These are phyloP conservation scores for Kradibia gibbosae DNA, from an alignment of 1,140 invertebrate species.

Conservation along the genomic window DNA sequence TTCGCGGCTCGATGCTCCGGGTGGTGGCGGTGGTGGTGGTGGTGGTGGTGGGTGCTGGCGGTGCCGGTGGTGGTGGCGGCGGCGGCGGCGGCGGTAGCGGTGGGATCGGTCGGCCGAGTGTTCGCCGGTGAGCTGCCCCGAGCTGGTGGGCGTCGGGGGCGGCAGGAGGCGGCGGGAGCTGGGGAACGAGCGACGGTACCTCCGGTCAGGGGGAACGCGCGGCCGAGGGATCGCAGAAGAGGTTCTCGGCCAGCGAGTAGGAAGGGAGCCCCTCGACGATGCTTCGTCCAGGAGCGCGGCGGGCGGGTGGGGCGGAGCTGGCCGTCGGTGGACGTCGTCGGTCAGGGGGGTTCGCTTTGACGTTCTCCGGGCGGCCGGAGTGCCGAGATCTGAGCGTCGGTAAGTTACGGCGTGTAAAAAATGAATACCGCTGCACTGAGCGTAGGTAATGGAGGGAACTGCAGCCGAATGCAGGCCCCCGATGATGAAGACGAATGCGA, in stretches of 20 bases:
- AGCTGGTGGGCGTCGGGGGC: neutral
- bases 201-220: neutral
- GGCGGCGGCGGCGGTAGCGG: neutral
- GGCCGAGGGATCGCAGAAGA: neutral
- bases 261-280: too few relatives aligned
- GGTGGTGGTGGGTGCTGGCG: neutral
- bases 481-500: too few relatives aligned
- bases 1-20: neutral
- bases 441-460: conserved; percentile 14
- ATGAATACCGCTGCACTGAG: neutral
- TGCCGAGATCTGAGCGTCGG: neutral
- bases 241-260: too few relatives aligned
- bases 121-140: too few relatives aligned
- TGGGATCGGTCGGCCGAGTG: too few relatives aligned
- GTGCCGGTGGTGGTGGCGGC: neutral
- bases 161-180: neutral
- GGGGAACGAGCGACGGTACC: neutral
- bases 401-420: neutral
- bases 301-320: too few relatives aligned
- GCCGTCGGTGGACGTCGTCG: too few relatives aligned
- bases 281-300: too few relatives aligned
- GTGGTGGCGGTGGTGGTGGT: neutral
- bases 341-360: neutral
- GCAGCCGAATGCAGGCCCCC: neutral
- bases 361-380: too few relatives aligned